Evolutionary conservation across 1,140 invertebrate species (phyloP).

Genomic region (Palaemon carinicauda): DNA sequence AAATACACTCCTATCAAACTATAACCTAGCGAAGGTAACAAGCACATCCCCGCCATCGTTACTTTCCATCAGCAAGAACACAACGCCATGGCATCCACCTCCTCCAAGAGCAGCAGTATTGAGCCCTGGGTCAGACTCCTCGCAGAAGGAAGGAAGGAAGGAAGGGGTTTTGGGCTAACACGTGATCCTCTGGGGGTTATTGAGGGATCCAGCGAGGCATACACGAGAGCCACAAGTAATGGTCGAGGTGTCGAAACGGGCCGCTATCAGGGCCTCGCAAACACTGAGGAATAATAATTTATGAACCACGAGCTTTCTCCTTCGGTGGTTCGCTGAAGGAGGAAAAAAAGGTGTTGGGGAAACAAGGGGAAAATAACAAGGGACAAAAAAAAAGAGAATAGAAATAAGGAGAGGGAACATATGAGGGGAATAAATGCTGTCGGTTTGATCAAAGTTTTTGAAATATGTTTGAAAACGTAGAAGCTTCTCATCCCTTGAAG

Average conservation of each 20-base stretch:
- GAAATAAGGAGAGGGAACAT: neutral
- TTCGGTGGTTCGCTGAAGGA: neutral
- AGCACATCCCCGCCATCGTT: slow-evolving; percentile 4
- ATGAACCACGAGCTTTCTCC: slow-evolving; percentile 46
- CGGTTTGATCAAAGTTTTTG: too few species aligned
- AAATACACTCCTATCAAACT: too few species aligned
- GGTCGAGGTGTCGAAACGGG: slow-evolving; percentile 41
- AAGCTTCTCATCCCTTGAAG: too few species aligned
- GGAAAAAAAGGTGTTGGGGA: neutral
- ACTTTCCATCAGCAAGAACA: neutral
- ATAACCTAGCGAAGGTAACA: too few species aligned
- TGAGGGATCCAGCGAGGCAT: slow-evolving; percentile 38
- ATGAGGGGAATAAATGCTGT: neutral
- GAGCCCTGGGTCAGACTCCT: neutral
- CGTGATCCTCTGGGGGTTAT: slow-evolving; percentile 27
- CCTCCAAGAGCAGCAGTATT: neutral
- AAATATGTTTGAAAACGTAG: too few species aligned
- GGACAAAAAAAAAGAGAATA: neutral
- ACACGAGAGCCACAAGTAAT: slow-evolving; percentile 44
- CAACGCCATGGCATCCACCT: neutral
- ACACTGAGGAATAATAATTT: slow-evolving; percentile 51
- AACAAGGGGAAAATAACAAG: neutral
- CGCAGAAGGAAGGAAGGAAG: too few species aligned
- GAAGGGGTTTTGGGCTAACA: slow-evolving; percentile 18
- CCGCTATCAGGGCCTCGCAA: slow-evolving; percentile 40